Evolutionary conservation across 2,113 vertebrate genomes (phyloP), one percentile per base, ranked within the genome.

Genomic region (Baryphthengus martii): DNA sequence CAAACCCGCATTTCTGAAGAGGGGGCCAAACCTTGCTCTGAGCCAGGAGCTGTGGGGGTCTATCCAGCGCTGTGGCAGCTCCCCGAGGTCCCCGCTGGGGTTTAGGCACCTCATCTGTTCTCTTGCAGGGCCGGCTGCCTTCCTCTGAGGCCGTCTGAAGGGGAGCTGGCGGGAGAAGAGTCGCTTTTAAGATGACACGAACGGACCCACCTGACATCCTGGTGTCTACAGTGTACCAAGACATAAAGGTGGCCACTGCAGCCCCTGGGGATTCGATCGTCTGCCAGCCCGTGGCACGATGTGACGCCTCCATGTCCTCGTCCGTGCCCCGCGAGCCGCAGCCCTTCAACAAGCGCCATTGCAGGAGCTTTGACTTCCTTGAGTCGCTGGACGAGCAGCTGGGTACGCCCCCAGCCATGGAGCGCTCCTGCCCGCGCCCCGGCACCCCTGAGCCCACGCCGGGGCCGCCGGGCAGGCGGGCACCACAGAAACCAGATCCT

Each of bases 201-300:
- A 99, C 99, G 28, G 99, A 99, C 97, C 99, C 99, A 20, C 99
- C 99, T 98, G 99, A 99, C 97, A 98, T 99, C 97, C 98, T 99
- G 97, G 98, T 98, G 97, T 99, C 99, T 45, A 99, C 99, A 18
- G 98, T 99, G 92, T 99, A 99, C 98, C 99, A 95, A 98, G 98
- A 99, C 97, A 98, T 99, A 97, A 98, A 98, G 92, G 98, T 98
- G 95, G 98, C 98, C 95, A 98, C 98, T 15, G 94, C 97, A 67
- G 96, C 95, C 90, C 97, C 98, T 33, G 86, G 96, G 78, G 90
- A 94, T 94, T 97, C 95, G 3, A 67, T 98, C 75, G 93, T 98
- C 96, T 96, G 97, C 88, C 96, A 94, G 95, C 97, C 98, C 88
- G 89, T 93, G 68, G 93, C 95, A 97, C 97, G 93, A 98, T 99